Conservation (phyloP, 2,113 vertebrate species). For the Xyliphius kryptos region DNA sequence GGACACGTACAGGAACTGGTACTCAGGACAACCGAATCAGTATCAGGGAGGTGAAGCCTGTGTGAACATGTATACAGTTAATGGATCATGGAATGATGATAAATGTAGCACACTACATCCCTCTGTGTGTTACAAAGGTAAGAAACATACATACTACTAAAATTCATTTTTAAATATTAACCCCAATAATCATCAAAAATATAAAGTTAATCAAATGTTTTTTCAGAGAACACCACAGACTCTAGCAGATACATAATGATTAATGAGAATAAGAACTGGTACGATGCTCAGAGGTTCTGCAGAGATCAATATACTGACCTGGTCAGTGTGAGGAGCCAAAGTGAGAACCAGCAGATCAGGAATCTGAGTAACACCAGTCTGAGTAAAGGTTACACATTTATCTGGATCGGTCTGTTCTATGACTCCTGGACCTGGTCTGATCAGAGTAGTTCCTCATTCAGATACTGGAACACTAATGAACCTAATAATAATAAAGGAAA, state of each 20-base stretch:
- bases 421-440: no score
- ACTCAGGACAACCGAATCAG: neutral
- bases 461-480: no score
- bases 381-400: no score
- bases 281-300: no score
- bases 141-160: neutral
- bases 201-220: neutral
- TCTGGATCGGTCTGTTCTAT: constrained; percentile 1
- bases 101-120: fast-evolving
- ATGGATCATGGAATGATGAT: neutral
- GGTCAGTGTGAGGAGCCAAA: no score
- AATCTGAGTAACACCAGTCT: neutral
- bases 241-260: neutral
- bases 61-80: neutral
- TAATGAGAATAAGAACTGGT: no score
- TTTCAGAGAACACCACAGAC: neutral
- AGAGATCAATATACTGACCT: no score
- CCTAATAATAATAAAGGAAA: no score
- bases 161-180: no score
- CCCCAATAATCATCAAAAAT: no score
- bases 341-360: constrained; percentile 1
- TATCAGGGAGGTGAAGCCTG: neutral
- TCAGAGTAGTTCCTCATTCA: no score
- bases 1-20: constrained; percentile 1
- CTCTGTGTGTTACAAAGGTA: constrained; percentile 27